phyloP scores from a whole-genome alignment of 1,140 invertebrate species.

The Tenebrio molitor region DNA sequence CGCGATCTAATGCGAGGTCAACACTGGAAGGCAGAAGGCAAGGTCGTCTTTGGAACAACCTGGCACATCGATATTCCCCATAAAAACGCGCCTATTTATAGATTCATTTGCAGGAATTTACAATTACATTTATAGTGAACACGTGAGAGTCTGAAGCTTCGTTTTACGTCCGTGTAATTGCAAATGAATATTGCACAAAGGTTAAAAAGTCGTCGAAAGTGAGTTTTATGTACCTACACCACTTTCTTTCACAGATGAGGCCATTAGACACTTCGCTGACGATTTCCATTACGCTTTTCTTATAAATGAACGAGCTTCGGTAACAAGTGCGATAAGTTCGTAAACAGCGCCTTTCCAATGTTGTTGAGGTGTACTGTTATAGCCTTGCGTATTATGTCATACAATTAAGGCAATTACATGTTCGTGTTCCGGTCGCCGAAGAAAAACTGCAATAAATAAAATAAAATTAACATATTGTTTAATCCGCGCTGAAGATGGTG shows the following conservation, averaged over 20 bases:
- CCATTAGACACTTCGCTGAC: no score
- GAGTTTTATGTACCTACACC: slow-evolving; percentile 3
- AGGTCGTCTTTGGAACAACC: slow-evolving; percentile 35
- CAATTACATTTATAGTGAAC: slow-evolving; percentile 26
- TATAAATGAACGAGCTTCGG: no score
- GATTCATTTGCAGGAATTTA: slow-evolving; percentile 41
- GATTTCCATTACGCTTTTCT: no score
- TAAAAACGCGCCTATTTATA: slow-evolving; percentile 44
- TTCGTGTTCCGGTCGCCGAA: not conserved
- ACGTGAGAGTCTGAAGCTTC: slow-evolving; percentile 20
- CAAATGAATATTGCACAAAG: slow-evolving; percentile 20
- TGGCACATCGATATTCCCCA: slow-evolving; percentile 31
- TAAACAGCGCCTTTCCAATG: not conserved
- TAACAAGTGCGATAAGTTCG: no score
- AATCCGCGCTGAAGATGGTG: not conserved
- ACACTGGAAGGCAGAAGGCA: slow-evolving; percentile 36
- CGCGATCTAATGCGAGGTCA: slow-evolving; percentile 18
- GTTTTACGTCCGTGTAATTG: slow-evolving; percentile 27
- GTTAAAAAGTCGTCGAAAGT: slow-evolving; percentile 26
- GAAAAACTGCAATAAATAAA: not conserved
- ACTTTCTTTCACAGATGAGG: slow-evolving; percentile 20
- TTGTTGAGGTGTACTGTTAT: no score
- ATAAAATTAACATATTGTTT: slow-evolving; percentile 19
- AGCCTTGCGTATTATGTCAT: slow-evolving; percentile 1
- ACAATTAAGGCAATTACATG: not conserved